Base-by-base conservation (phyloP, 2,888 invertebrate species). In the Phyto melanocephala region DNA sequence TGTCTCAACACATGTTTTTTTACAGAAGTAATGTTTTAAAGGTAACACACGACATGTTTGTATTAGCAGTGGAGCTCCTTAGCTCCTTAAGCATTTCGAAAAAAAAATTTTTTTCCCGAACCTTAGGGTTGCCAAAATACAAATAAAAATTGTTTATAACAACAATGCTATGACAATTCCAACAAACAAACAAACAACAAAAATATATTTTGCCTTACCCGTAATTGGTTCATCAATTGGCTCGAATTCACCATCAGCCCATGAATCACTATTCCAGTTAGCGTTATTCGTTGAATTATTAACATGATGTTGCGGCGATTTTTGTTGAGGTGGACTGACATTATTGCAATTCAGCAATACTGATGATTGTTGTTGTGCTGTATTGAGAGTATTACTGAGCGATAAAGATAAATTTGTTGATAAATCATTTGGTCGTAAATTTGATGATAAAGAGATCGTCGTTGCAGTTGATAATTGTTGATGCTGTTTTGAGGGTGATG, bases 201-300 rank as follows among this genome's bases (percentile, higher is more conserved):
- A 28, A 28, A 28, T 5, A 28, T 28, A 4, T 1, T 10, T n/a
- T 10, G 22, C 85, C 86, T 84, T 84, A 94, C 94, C 93, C 83
- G 93, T 92, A 47, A 91, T 92, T 70, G 93, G 91, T 87, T 94
- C 95, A 88, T 96, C 96, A 22, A 96, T 92, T 2, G 96, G 95
- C 88, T 96, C 96, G 90, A 96, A 96, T 91, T 96, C 96, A 2
- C 94, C 93, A 87, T 96, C 96, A 84, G 96, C 96, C 96, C 96
- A 96, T 22, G 93, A 92, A 87, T 91, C 87, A 90, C 91, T 91
- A 85, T 90, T 91, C 91, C 91, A 91, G 86, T 91, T 91, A 67
- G 91, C 90, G 87, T 90, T 91, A 56, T 80, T 81, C 85, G 90
- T 88, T 86, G 87, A 87, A 62, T 89, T 88, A 78, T 90, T 90